Evolutionary conservation across 2,113 vertebrate species (phyloP).

Genomic region (Charina bottae): DNA sequence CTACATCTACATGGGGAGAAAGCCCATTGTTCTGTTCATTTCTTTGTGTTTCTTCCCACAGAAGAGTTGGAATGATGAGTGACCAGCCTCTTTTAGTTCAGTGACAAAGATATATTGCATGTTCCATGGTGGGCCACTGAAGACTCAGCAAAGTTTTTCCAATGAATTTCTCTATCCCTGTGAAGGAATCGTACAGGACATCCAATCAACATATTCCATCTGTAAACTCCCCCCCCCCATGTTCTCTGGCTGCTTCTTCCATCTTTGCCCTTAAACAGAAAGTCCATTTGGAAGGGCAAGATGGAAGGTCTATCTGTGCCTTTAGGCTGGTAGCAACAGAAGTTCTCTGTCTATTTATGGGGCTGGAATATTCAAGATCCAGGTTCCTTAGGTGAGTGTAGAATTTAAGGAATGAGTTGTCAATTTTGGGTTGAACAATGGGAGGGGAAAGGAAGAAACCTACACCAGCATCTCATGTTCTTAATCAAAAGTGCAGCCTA

Average conservation of each 20-base stretch:
- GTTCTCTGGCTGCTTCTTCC: too few species aligned
- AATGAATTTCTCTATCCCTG: too few species aligned
- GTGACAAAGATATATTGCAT: constrained; percentile 28
- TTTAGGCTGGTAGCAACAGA: too few species aligned
- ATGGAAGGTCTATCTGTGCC: too few species aligned
- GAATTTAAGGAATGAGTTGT: neutral
- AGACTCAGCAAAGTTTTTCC: neutral
- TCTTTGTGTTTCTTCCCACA: neutral
- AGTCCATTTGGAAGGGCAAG: too few species aligned
- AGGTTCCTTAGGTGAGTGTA: neutral
- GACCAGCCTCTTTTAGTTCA: constrained; percentile 37
- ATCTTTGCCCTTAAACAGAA: too few species aligned
- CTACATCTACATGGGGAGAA: neutral
- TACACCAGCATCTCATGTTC: neutral
- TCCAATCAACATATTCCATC: too few species aligned
- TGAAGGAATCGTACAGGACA: too few species aligned
- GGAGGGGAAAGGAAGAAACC: neutral
- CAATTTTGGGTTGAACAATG: neutral
- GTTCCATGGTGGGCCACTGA: constrained; percentile 49
- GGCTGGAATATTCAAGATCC: constrained; percentile 51
- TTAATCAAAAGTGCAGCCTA: neutral
- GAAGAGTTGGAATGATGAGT: neutral
- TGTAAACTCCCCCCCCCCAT: too few species aligned
- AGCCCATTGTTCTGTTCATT: neutral
- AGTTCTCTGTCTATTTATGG: constrained; percentile 23